These are phyloP conservation scores for Arge pagana DNA, from an alignment of 2,888 invertebrate genomes.

Conservation along the genomic window DNA sequence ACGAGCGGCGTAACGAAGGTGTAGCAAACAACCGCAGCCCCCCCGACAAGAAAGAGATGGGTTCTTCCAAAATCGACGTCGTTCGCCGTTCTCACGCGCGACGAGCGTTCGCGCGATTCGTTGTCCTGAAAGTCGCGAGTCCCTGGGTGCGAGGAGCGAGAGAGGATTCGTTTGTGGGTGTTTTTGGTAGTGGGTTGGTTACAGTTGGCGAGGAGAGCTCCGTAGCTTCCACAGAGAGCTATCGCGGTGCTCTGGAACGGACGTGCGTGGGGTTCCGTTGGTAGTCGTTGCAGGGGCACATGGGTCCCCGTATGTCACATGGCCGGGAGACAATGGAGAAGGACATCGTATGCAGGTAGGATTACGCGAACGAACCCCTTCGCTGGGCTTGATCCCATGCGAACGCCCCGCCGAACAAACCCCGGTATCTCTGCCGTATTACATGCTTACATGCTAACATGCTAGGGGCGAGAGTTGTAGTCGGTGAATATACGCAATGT, in stretches of 20 bases:
- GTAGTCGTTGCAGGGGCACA: too few species aligned
- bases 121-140: too few species aligned
- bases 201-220: neutral
- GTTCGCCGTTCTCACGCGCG: too few species aligned
- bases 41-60: neutral
- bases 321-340: conserved; percentile 47
- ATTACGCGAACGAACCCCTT: conserved; percentile 53
- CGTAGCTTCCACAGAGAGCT: conserved; percentile 8
- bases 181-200: neutral
- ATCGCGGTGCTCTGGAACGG: too few species aligned
- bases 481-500: conserved; percentile 45
- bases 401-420: too few species aligned
- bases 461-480: too few species aligned
- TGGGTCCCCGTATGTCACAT: conserved; percentile 42
- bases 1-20: neutral
- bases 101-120: too few species aligned
- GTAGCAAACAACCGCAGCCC: neutral
- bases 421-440: too few species aligned
- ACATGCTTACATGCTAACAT: too few species aligned
- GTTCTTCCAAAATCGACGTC: neutral
- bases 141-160: too few species aligned
- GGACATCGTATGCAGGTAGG: conserved; percentile 58
- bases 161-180: too few species aligned
- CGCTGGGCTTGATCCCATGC: conserved; percentile 22
- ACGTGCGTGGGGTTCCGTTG: too few species aligned